These are phyloP conservation scores for Andrena trimmerana DNA, from an alignment of 2,888 invertebrate genomes.

Conservation along the genomic window DNA sequence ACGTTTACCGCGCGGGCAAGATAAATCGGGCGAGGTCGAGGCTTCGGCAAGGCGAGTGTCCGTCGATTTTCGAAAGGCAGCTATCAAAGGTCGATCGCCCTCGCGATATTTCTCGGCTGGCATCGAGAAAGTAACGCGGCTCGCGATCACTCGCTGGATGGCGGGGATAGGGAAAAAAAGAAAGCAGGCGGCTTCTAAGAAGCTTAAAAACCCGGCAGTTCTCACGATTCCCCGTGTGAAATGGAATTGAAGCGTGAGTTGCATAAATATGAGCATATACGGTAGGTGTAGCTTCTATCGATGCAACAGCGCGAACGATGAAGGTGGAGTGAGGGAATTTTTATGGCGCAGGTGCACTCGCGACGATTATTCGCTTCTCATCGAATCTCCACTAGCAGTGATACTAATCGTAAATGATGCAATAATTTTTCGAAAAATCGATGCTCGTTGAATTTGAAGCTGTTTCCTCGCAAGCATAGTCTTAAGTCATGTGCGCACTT, in stretches of 20 bases:
- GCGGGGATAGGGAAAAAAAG: not conserved
- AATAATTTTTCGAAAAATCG: too few relatives aligned
- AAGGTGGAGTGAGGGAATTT: not conserved
- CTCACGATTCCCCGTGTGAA: constrained; percentile 48
- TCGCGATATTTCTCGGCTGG: constrained; percentile 51
- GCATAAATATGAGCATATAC: constrained; percentile 5
- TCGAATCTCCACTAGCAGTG: too few relatives aligned
- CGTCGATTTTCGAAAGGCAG: constrained; percentile 71
- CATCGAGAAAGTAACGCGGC: constrained; percentile 64
- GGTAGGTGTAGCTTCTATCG: not conserved
- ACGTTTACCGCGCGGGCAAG: constrained; percentile 45
- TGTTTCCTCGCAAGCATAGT: too few relatives aligned
- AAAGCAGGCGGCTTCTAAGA: constrained; percentile 23
- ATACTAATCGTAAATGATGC: too few relatives aligned
- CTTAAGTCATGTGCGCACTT: too few relatives aligned
- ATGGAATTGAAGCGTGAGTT: constrained; percentile 28
- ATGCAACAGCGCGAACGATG: not conserved
- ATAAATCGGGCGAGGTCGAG: constrained; percentile 73
- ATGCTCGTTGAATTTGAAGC: too few relatives aligned
- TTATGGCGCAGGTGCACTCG: not conserved
- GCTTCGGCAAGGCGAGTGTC: constrained; percentile 54
- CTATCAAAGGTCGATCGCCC: constrained; percentile 69
- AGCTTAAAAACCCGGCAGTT: constrained; percentile 45
- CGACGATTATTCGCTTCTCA: not conserved
- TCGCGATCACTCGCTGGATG: constrained; percentile 1